Evolutionary conservation across 2,888 invertebrate species (phyloP), one percentile per base, ranked within the genome.

Genomic region (Heliconius cydno): DNA sequence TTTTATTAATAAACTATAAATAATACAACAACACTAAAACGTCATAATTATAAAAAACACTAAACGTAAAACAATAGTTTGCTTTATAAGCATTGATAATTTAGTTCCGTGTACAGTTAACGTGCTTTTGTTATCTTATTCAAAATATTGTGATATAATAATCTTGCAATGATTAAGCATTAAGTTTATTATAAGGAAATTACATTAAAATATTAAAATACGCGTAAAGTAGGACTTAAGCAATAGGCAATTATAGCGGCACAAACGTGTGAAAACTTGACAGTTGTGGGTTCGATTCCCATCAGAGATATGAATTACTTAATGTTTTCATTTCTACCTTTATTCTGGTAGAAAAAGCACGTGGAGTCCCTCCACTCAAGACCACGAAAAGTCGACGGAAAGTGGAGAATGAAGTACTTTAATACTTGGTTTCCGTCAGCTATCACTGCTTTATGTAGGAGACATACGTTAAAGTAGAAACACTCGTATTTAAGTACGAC

Each of bases 91-190:
- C 77, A 80, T 60, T 46, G 83, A 81, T 82, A 80, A 80, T 67
- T 75, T 60, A 81, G 82, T 82, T 83, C 82, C 81, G 81, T 80
- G 80, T 83, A 67, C 60, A 25, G 15, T 60, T 30, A 60, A 60
- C 34, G 34, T 73, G 34, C 34, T 60, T 60, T 7, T 34, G 34
- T 73, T 60, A 73, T 73, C 73, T 73, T 38, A 73, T 13, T 60
- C 3, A 15, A 60, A 60, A 60, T 73, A 73, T 73, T 52, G 30
- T 72, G 30, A 57, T n/a, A n/a, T 30, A 2, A 72, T 30, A 28
- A 71, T 19, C 46, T 71, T 71, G 9, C 6, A 46, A 52, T 19
- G 10, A 28, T 22, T 52, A 19, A 4, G 22, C 10, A 3, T 12
- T 41, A 30, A 77, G 46, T 74, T 41, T 30, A 38, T 12, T 68